These are phyloP conservation scores for Enteromius unitaeniatus DNA, from an alignment of 2,797 vertebrate genomes.

Conservation along the genomic window DNA sequence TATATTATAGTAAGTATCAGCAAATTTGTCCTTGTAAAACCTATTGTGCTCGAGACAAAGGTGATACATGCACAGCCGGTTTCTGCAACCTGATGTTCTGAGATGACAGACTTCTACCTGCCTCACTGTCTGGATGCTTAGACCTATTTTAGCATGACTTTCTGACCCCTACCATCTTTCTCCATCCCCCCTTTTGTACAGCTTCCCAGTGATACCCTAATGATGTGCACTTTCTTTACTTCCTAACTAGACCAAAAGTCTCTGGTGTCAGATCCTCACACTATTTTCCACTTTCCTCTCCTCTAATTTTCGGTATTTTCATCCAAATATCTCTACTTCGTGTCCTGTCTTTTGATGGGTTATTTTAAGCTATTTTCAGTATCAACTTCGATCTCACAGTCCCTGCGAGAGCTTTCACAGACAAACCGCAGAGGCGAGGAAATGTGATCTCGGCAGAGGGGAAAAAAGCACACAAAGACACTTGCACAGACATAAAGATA, in stretches of 20 bases:
- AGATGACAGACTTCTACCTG: slow-evolving; percentile 13
- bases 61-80: neutral
- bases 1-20: neutral
- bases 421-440: slow-evolving; percentile 58
- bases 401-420: slow-evolving; percentile 56
- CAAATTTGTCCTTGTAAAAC: neutral
- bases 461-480: slow-evolving; percentile 45
- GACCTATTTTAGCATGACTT: slow-evolving; percentile 26
- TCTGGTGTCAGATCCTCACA: slow-evolving; percentile 37
- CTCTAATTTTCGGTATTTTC: slow-evolving; percentile 54
- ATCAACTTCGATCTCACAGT: slow-evolving; percentile 63
- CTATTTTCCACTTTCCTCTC: slow-evolving; percentile 27
- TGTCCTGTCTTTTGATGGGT: slow-evolving; percentile 62
- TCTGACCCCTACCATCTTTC: slow-evolving; percentile 16
- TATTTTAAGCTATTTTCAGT: slow-evolving; percentile 66
- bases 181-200: slow-evolving; percentile 1
- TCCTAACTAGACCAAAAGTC: slow-evolving; percentile 45
- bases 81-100: slow-evolving; percentile 1
- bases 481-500: slow-evolving; percentile 15
- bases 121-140: slow-evolving; percentile 29
- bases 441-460: slow-evolving; percentile 61
- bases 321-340: slow-evolving; percentile 66
- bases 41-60: neutral
- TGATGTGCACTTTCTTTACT: slow-evolving; percentile 32
- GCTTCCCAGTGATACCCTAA: slow-evolving; percentile 1